Conservation (phyloP, 2,888 invertebrate genomes). For the Lithosia quadra region DNA sequence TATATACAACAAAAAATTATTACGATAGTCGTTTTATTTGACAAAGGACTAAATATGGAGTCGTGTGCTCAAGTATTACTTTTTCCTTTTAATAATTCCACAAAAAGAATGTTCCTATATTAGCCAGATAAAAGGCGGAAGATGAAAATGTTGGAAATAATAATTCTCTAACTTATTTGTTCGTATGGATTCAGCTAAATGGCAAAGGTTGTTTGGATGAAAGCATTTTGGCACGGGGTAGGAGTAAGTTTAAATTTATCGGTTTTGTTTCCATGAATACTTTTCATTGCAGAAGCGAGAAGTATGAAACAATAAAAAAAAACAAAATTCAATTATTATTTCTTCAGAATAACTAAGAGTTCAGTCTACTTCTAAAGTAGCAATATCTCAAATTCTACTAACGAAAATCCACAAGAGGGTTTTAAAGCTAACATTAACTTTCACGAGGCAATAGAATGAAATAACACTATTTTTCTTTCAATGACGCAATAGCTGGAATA, state of each 20-base stretch:
- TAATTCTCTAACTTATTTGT: neutral
- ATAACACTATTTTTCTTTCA: neutral
- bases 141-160: neutral
- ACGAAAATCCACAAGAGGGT: neutral
- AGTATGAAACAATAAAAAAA: neutral
- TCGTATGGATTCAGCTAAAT: neutral
- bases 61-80: neutral
- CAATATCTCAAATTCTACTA: too few relatives aligned
- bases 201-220: neutral
- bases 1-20: neutral
- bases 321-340: neutral
- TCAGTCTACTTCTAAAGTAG: too few relatives aligned
- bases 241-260: neutral
- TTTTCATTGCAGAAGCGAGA: neutral
- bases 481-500: neutral
- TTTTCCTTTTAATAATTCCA: neutral
- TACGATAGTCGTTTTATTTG: neutral
- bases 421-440: slow-evolving; percentile 5
- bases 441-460: neutral
- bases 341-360: too few relatives aligned
- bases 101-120: neutral
- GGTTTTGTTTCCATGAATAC: neutral
- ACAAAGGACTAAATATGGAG: neutral
- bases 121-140: neutral
- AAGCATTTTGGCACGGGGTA: neutral